Conservation (phyloP, 1,140 invertebrate species). For the Drosophila takahashii region DNA sequence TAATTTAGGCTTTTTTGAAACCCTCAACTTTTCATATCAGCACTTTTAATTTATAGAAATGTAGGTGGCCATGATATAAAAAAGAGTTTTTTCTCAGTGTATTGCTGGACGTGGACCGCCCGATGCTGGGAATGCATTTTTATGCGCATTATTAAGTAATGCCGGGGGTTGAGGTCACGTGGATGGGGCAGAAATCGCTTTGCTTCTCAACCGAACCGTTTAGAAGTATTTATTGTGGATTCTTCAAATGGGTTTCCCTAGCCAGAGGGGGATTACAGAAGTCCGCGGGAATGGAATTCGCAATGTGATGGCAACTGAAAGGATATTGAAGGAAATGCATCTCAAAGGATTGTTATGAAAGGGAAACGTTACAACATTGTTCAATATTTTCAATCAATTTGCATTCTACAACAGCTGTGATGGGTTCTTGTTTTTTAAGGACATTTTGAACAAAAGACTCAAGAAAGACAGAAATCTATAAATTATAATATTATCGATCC, state of each 20-base stretch:
- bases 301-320: constrained; percentile 10
- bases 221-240: constrained; percentile 42
- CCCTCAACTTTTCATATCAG: too few species aligned
- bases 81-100: neutral
- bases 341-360: constrained; percentile 5
- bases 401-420: neutral
- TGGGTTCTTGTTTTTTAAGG: neutral
- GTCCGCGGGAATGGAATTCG: constrained; percentile 14
- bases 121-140: constrained; percentile 47
- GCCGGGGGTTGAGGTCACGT: neutral
- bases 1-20: too few species aligned
- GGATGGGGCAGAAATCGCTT: constrained; percentile 40
- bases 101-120: constrained; percentile 5
- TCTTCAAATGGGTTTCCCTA: constrained; percentile 17
- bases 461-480: neutral
- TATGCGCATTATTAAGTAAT: constrained; percentile 55
- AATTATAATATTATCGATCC: neutral
- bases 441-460: neutral
- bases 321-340: constrained; percentile 21
- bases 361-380: constrained; percentile 1
- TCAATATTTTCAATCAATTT: constrained; percentile 8
- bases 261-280: neutral
- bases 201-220: constrained; percentile 36
- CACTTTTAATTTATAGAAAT: too few species aligned
- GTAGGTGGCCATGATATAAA: too few species aligned